These are phyloP conservation scores for Lepilemur septentrionalis DNA, from an alignment of 2,797 vertebrate species.

Conservation along the genomic window DNA sequence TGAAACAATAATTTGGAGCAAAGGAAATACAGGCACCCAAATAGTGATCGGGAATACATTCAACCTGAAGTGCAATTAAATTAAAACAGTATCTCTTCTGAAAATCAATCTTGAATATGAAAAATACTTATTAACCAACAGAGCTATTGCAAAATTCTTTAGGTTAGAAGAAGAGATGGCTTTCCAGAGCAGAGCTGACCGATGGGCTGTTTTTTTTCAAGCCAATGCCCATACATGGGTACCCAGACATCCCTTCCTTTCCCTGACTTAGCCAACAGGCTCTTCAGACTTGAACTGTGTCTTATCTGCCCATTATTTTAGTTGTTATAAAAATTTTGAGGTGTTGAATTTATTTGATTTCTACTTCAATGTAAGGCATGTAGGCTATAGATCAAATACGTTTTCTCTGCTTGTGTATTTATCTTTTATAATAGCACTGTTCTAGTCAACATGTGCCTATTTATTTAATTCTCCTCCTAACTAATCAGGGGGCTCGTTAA, in stretches of 20 bases:
- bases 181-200: not conserved
- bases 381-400: not conserved
- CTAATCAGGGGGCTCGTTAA: not conserved
- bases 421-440: not conserved
- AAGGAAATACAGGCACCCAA: not conserved
- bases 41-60: not conserved
- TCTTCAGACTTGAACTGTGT: not conserved
- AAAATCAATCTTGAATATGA: not conserved
- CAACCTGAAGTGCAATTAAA: not conserved
- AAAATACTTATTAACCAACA: not conserved
- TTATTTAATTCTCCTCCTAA: not conserved
- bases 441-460: not conserved
- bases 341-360: not conserved
- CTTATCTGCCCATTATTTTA: not conserved
- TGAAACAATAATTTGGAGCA: not conserved
- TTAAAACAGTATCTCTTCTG: not conserved
- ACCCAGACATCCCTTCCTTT: not conserved
- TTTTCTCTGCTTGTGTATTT: not conserved
- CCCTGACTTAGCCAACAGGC: too few relatives aligned
- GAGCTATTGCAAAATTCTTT: not conserved
- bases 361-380: not conserved
- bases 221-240: rapidly evolving
- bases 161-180: not conserved
- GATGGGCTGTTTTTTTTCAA: not conserved
- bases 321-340: not conserved